Conservation (phyloP, 2,888 invertebrate genomes). For the Boloria euphrosyne region DNA sequence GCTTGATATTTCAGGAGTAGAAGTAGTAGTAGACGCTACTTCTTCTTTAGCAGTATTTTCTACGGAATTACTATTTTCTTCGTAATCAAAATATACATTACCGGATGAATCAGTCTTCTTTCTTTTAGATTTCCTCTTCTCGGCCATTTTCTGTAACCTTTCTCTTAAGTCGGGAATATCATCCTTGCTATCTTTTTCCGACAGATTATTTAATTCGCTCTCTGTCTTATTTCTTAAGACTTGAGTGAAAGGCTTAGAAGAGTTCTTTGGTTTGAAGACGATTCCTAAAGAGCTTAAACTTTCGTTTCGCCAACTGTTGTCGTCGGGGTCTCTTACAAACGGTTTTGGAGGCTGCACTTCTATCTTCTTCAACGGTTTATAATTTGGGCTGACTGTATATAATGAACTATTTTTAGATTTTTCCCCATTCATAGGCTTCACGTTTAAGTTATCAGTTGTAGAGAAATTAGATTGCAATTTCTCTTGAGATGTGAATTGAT, state of each 20-base stretch:
- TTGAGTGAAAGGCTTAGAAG: constrained; percentile 72
- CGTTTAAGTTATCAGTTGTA: constrained; percentile 51
- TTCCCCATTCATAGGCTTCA: constrained; percentile 58
- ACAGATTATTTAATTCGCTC: constrained; percentile 56
- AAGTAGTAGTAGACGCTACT: constrained; percentile 18
- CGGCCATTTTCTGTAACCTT: constrained; percentile 71
- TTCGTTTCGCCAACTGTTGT: constrained; percentile 77
- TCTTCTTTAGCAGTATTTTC: constrained; percentile 47
- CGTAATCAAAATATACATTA: constrained; percentile 66
- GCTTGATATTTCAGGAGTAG: constrained; percentile 23
- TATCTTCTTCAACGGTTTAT: constrained; percentile 71
- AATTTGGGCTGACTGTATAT: constrained; percentile 65
- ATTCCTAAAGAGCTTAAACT: constrained; percentile 74
- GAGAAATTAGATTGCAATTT: constrained; percentile 31
- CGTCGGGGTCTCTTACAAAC: constrained; percentile 69
- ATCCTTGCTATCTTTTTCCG: constrained; percentile 57
- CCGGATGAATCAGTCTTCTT: constrained; percentile 63
- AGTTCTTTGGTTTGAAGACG: constrained; percentile 74
- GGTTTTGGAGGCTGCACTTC: constrained; percentile 66
- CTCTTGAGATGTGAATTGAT: constrained; percentile 15
- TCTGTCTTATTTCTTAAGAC: constrained; percentile 76
- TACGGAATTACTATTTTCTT: constrained; percentile 55
- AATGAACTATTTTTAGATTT: constrained; percentile 53
- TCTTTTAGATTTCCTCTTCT: constrained; percentile 68
- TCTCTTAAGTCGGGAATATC: constrained; percentile 63